phyloP scores from a whole-genome alignment of 2,797 vertebrate species.

The Hypotaenidia philippensis region DNA sequence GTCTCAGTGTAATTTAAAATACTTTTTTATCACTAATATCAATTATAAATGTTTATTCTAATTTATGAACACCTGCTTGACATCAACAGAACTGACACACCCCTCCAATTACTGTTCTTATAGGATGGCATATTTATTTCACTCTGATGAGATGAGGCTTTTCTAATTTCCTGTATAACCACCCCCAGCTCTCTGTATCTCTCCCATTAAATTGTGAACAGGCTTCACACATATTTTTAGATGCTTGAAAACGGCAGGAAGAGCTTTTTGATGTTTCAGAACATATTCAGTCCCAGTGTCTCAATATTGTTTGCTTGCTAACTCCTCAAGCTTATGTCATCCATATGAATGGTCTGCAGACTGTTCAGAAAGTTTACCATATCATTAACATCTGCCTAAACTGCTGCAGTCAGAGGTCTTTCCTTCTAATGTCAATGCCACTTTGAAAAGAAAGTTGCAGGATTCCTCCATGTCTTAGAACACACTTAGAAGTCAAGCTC shows the following conservation, averaged over 20 bases:
- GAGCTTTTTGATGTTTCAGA: conserved; percentile 79
- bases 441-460: conserved; percentile 69
- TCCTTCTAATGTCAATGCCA: conserved; percentile 60
- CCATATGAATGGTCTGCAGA: conserved; percentile 63
- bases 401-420: conserved; percentile 60
- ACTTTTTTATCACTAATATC: conserved; percentile 59
- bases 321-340: conserved; percentile 50
- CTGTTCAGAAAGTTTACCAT: conserved; percentile 33
- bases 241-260: conserved; percentile 79
- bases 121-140: conserved; percentile 75
- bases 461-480: conserved; percentile 39
- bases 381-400: conserved; percentile 48
- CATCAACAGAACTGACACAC: conserved; percentile 74
- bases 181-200: conserved; percentile 71
- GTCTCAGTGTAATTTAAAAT: conserved; percentile 29
- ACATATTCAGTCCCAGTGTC: conserved; percentile 32
- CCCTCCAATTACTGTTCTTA: conserved; percentile 74
- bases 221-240: conserved; percentile 79
- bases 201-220: conserved; percentile 82
- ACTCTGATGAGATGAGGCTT: conserved; percentile 66
- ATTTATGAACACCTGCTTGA: conserved; percentile 78
- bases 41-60: conserved; percentile 70
- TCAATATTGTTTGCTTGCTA: conserved; percentile 41
- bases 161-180: conserved; percentile 81
- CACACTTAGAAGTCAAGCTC: conserved; percentile 68